Evolutionary conservation across 2,797 vertebrate species (phyloP).

Genomic region (Selene dorsalis): DNA sequence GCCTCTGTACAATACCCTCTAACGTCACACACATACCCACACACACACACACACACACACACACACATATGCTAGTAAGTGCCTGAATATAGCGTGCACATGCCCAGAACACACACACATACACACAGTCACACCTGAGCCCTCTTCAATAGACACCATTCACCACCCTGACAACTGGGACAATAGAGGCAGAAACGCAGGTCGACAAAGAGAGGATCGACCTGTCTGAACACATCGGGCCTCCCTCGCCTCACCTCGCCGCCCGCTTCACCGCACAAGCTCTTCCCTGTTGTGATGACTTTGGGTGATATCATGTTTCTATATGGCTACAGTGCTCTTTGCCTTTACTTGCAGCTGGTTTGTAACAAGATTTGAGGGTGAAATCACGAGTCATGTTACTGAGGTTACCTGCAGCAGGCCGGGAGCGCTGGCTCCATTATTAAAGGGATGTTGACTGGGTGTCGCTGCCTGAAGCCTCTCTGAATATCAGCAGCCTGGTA

Average conservation of each 20-base stretch:
- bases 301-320: conserved; percentile 74
- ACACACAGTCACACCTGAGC: conserved; percentile 79
- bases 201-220: conserved; percentile 56
- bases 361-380: conserved; percentile 62
- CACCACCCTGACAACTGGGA: conserved; percentile 73
- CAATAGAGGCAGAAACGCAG: conserved; percentile 65
- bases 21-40: conserved; percentile 39
- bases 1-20: conserved; percentile 74
- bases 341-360: conserved; percentile 70
- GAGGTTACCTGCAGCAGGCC: conserved; percentile 22
- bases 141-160: conserved; percentile 76
- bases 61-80: conserved; percentile 31
- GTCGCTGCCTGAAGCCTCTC: conserved; percentile 20
- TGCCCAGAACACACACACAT: conserved; percentile 39
- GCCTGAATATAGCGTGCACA: conserved; percentile 48
- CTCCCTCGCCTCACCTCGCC: conserved; percentile 56
- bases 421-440: neutral
- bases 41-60: conserved; percentile 43
- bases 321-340: conserved; percentile 57
- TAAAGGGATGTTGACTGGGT: neutral
- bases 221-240: conserved; percentile 79
- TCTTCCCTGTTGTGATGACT: conserved; percentile 59
- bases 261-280: conserved; percentile 56
- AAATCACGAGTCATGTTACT: conserved; percentile 46
- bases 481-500: conserved; percentile 3